Evolutionary conservation across 2,113 vertebrate genomes (phyloP).

Genomic region (Girardinichthys multiradiatus): DNA sequence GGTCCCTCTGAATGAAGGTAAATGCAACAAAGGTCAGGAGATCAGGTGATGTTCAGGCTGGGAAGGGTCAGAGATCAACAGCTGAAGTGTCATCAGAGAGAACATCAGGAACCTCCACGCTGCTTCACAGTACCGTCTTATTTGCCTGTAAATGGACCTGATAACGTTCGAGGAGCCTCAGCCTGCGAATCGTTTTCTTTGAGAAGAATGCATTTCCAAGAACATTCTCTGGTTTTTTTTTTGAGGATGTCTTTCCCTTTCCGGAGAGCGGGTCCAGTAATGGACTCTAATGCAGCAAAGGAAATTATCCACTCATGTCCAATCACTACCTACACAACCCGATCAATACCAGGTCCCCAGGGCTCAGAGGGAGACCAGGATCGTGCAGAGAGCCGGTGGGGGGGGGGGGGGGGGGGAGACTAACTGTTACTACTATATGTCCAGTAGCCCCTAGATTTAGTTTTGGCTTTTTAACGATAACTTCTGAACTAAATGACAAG

Average conservation of each 20-base stretch:
- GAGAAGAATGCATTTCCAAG: slow-evolving; percentile 59
- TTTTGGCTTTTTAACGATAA: too few relatives aligned
- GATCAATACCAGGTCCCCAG: slow-evolving; percentile 71
- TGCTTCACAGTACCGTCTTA: neutral
- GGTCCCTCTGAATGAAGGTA: too few relatives aligned
- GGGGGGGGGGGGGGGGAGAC: slow-evolving; percentile 2
- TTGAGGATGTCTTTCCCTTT: slow-evolving; percentile 69
- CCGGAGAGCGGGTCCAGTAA: slow-evolving; percentile 70
- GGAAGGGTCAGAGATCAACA: too few relatives aligned
- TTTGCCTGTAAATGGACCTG: slow-evolving; percentile 25
- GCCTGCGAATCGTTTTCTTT: slow-evolving; percentile 26
- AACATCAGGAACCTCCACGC: too few relatives aligned
- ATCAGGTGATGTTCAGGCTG: too few relatives aligned
- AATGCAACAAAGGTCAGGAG: too few relatives aligned
- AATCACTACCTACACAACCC: slow-evolving; percentile 73
- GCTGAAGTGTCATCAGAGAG: too few relatives aligned
- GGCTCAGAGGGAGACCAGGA: slow-evolving; percentile 51
- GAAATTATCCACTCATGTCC: slow-evolving; percentile 77
- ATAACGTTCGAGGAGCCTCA: slow-evolving; percentile 40
- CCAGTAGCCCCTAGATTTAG: too few relatives aligned
- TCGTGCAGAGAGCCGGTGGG: slow-evolving; percentile 43
- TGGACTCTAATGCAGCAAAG: slow-evolving; percentile 79
- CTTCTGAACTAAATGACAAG: too few relatives aligned
- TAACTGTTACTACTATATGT: too few relatives aligned
- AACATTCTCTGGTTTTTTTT: slow-evolving; percentile 35